phyloP scores from a whole-genome alignment of 1,140 invertebrate genomes.

The Andrena cerasifolii region DNA sequence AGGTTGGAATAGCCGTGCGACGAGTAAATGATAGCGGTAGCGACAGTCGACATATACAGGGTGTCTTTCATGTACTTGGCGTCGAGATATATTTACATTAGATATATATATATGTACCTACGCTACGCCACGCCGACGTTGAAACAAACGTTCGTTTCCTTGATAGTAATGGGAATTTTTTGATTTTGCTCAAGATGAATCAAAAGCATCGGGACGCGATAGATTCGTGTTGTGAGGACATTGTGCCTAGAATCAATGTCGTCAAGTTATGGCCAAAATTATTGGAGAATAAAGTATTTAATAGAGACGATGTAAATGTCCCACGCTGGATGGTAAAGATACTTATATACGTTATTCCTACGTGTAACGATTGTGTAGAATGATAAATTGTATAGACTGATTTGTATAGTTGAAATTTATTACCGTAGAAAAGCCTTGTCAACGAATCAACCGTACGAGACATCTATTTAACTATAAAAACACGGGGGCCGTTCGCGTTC shows the following conservation, averaged over 20 bases:
- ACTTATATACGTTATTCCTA: neutral
- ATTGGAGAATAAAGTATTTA: constrained; percentile 68
- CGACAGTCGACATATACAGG: too few species aligned
- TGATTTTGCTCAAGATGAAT: constrained; percentile 58
- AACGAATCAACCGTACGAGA: constrained; percentile 53
- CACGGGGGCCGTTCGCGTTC: constrained; percentile 73
- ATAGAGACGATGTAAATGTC: constrained; percentile 70
- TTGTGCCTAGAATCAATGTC: constrained; percentile 65
- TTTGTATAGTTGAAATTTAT: neutral
- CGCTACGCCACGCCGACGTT: too few species aligned
- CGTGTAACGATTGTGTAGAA: neutral
- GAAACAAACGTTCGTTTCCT: neutral
- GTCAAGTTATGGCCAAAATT: constrained; percentile 68
- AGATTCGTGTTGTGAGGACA: constrained; percentile 51
- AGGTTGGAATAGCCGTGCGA: too few species aligned
- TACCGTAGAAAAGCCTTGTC: constrained; percentile 56
- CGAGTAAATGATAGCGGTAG: too few species aligned
- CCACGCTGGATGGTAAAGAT: constrained; percentile 68
- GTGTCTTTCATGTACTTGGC: too few species aligned
- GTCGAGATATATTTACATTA: too few species aligned
- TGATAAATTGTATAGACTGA: neutral
- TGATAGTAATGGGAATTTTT: neutral
- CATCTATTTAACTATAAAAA: constrained; percentile 69
- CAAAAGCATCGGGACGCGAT: constrained; percentile 65
- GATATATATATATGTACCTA: too few species aligned